Conservation (phyloP, 1,140 invertebrate species). For the Cepaea nemoralis region DNA sequence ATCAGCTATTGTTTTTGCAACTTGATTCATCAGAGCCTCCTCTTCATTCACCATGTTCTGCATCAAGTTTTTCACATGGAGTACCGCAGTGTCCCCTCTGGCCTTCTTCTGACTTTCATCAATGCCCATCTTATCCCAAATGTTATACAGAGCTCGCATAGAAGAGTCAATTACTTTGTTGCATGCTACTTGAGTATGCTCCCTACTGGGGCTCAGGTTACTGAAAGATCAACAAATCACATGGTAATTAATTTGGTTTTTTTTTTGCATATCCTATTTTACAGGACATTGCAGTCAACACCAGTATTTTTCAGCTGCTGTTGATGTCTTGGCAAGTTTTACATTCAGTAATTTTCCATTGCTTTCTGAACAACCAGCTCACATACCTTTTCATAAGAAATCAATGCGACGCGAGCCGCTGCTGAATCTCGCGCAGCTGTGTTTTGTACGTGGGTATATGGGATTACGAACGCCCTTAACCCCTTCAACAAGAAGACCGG, state of each 20-base stretch:
- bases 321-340: too few relatives aligned
- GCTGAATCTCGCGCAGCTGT: too few relatives aligned
- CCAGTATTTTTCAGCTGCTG: too few relatives aligned
- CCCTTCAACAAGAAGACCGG: too few relatives aligned
- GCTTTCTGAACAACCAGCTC: too few relatives aligned
- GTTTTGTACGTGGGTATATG: too few relatives aligned
- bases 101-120: constrained; percentile 33
- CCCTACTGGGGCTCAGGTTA: not conserved
- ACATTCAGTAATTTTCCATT: too few relatives aligned
- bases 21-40: constrained; percentile 14
- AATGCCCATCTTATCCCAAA: constrained; percentile 38
- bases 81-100: constrained; percentile 13
- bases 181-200: constrained; percentile 21
- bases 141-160: not conserved
- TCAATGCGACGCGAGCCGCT: too few relatives aligned
- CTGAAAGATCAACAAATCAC: constrained; percentile 16
- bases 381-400: too few relatives aligned
- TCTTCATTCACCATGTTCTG: constrained; percentile 38
- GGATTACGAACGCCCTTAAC: too few relatives aligned
- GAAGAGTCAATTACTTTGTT: constrained; percentile 20
- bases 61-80: constrained; percentile 30
- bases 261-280: too few relatives aligned
- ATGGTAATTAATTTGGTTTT: not conserved
- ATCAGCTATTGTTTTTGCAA: constrained; percentile 22
- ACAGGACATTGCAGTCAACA: too few relatives aligned